Conservation (phyloP, 2,113 vertebrate species). For the Anhinga anhinga region DNA sequence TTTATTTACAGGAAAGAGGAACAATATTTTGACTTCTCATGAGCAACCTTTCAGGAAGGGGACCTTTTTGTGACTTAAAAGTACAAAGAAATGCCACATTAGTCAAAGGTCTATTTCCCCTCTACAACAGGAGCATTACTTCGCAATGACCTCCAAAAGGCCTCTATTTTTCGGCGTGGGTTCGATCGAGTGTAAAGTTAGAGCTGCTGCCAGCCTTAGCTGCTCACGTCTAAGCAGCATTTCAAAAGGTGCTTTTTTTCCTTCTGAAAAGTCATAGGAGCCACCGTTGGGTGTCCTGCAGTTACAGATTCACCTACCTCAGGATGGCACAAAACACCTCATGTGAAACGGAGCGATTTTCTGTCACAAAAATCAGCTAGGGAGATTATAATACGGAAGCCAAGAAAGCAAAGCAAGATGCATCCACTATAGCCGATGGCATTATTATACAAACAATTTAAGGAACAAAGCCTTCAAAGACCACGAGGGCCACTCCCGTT, state of each 20-base stretch:
- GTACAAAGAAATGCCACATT: not conserved
- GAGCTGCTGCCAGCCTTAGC: not conserved
- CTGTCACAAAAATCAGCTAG: fast-evolving
- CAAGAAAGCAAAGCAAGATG: not conserved
- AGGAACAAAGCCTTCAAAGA: not conserved
- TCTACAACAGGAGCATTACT: not conserved
- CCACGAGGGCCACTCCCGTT: fast-evolving
- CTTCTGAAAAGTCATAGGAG: not conserved
- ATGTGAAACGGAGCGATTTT: fast-evolving
- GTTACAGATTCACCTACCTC: fast-evolving
- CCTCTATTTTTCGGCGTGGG: not conserved
- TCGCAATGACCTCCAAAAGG: not conserved
- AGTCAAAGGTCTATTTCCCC: conserved; percentile 44
- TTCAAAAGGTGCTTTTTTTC: no score
- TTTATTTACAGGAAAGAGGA: conserved; percentile 35
- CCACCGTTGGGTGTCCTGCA: fast-evolving
- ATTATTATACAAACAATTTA: fast-evolving
- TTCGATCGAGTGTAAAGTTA: fast-evolving
- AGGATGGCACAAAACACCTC: not conserved
- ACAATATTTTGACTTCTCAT: not conserved
- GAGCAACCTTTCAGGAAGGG: not conserved
- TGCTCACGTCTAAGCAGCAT: fast-evolving
- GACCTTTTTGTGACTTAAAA: not conserved
- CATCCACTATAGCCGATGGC: not conserved
- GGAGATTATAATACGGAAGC: fast-evolving